Evolutionary conservation across 2,888 invertebrate genomes (phyloP), one percentile per base, ranked within the genome.

Genomic region (Protonemura montana): DNA sequence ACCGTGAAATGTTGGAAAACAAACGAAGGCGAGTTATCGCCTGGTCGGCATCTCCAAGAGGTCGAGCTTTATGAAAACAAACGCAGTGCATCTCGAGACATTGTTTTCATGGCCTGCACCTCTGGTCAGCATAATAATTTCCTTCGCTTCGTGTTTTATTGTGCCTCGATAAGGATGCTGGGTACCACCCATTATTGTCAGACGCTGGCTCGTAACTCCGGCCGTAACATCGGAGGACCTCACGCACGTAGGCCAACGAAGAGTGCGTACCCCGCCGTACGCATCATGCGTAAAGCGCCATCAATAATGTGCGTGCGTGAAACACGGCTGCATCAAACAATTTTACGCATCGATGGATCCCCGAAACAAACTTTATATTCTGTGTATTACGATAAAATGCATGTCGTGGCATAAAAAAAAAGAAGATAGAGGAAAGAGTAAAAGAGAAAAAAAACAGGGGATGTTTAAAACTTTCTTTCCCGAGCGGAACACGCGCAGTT

Each of bases 391-490:
- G 78, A 78, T 78, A 78, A 78, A 78, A 78, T 25, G 28, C 28
- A 78, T 26, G 28, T 28, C 78, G 78, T 10, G 26, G 26, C 27
- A 78, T 78, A 78, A 78, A 78, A 78, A 5, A 76, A 76, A 35
- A 35, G 3, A 10, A 35, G 10, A 35, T 6, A 6, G 35, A 3
- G 35, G 10, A 35, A 10, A 35, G 35, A 35, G 35, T 6, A 35
- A 10, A 35, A 35, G 35, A 35, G 10, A 35, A 10, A 35, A 35
- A 59, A 13, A 7, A 28, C 29, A 13, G n/a, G 81, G 81, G 81
- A 81, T 81, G 81, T 78, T 78, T 78, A 78, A 78, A 78, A 78
- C 78, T 78, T 78, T 78, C 78, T 78, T 78, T 25, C 78, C 2
- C 78, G 27, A 0, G 28, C 27, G 77, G n/a, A n/a, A 5, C 28